phyloP scores from a whole-genome alignment of 2,113 vertebrate species.

The Tetrax tetrax region DNA sequence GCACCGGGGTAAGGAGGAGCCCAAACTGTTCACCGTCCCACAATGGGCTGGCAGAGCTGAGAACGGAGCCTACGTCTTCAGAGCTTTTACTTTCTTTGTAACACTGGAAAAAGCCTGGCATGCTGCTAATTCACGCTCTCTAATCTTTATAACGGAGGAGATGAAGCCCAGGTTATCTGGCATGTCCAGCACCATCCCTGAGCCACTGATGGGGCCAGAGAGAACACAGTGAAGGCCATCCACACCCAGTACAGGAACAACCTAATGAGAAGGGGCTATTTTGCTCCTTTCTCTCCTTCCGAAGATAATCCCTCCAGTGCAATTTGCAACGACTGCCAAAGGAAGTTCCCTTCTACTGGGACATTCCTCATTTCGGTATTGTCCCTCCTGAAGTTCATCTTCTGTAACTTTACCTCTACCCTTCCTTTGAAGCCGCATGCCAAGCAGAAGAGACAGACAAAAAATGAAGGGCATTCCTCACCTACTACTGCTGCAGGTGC shows the following conservation, averaged over 20 bases:
- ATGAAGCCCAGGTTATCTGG: neutral
- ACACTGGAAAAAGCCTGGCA: neutral
- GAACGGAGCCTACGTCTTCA: neutral
- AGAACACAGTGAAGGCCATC: neutral
- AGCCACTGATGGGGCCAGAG: neutral
- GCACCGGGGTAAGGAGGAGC: neutral
- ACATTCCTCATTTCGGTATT: neutral
- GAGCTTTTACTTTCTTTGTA: neutral
- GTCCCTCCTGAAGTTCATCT: neutral
- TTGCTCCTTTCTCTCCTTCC: neutral
- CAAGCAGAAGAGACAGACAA: neutral
- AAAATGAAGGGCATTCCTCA: neutral
- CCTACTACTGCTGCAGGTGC: conserved; percentile 70
- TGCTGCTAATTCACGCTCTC: neutral
- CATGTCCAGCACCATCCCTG: neutral
- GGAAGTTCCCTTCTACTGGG: neutral
- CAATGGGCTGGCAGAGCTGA: neutral
- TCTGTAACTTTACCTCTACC: neutral
- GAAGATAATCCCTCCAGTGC: neutral
- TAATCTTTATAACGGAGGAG: rapidly evolving
- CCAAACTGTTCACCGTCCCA: neutral
- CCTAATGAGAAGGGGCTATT: neutral
- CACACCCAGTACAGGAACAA: neutral
- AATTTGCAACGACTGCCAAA: neutral
- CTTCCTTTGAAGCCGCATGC: neutral